Conservation (phyloP, 92 coral and sea anemone genomes). For the Epizoanthus ramosus region DNA sequence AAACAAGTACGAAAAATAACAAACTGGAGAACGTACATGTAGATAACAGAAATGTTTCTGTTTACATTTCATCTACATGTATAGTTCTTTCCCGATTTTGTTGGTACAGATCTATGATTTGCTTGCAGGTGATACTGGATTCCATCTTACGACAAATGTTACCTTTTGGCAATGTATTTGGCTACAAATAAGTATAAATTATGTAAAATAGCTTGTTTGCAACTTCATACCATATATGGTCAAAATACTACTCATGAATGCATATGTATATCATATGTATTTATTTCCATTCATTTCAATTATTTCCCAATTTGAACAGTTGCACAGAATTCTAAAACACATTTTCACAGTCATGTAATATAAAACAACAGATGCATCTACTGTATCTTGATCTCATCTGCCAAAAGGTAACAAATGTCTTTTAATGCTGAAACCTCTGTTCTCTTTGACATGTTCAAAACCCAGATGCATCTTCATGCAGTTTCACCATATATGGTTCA, state of each 20-base stretch:
- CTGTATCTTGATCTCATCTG: not conserved
- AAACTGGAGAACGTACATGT: too few species aligned
- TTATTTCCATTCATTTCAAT: too few species aligned
- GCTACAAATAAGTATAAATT: not conserved
- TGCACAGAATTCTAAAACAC: not conserved
- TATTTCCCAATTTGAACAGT: too few species aligned
- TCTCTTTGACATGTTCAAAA: conserved; percentile 1
- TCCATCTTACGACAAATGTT: not conserved
- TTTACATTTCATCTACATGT: too few species aligned
- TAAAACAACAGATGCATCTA: too few species aligned
- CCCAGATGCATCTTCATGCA: conserved; percentile 26
- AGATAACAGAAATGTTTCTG: too few species aligned
- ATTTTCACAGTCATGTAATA: not conserved
- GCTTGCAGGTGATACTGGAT: not conserved
- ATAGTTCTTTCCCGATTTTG: too few species aligned
- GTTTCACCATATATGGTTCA: conserved; percentile 39
- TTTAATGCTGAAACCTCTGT: conserved; percentile 25
- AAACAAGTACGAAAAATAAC: too few species aligned
- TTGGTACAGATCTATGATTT: too few species aligned
- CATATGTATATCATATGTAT: not conserved
- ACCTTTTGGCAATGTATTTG: conserved; percentile 34
- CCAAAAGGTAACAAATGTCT: conserved; percentile 37
- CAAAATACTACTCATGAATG: conserved; percentile 32
- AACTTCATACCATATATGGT: conserved; percentile 38
- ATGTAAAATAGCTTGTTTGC: not conserved